Percentiles rank a stretch among this genome's conserved stretches.
Evolutionary conservation across 2,113 vertebrate genomes (phyloP).

Genomic region (Cranoglanis bouderius): DNA sequence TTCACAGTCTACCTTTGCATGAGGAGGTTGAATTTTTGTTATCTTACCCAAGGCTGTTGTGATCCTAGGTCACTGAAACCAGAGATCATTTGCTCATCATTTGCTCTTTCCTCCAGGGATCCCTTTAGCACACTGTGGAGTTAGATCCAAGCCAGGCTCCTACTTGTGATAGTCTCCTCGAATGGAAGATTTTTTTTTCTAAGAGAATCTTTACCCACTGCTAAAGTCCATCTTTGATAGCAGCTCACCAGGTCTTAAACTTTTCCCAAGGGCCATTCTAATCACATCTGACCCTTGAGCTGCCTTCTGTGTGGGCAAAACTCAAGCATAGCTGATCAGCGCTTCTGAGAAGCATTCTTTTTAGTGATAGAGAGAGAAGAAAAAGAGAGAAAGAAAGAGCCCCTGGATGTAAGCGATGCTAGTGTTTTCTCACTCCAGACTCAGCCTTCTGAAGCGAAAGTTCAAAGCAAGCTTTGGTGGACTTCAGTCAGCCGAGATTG

Average conservation of each 20-base stretch:
- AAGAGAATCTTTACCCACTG: constrained; percentile 29
- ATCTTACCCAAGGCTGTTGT: constrained; percentile 41
- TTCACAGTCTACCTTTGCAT: not conserved
- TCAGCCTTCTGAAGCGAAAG: constrained; percentile 60
- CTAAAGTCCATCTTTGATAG: constrained; percentile 28
- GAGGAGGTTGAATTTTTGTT: constrained; percentile 27
- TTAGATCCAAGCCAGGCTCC: not conserved
- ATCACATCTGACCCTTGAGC: constrained; percentile 41
- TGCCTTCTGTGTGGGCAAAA: constrained; percentile 38
- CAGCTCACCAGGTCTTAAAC: constrained; percentile 35
- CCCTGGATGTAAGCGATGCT: constrained; percentile 29
- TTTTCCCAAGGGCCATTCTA: constrained; percentile 26
- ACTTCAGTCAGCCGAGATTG: constrained; percentile 44
- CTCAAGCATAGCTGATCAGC: constrained; percentile 41
- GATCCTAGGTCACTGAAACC: constrained; percentile 22
- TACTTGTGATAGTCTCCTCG: constrained; percentile 15
- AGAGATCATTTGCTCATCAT: not conserved
- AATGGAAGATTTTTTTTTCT: constrained; percentile 22
- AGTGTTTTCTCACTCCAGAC: constrained; percentile 45
- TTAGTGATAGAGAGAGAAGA: constrained; percentile 41
- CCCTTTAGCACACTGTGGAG: constrained; percentile 26
- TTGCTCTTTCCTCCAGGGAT: not conserved
- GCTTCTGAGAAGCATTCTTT: constrained; percentile 60
- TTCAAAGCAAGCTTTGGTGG: constrained; percentile 49
- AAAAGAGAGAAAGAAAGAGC: constrained; percentile 55